Evolutionary conservation across 1,140 invertebrate species (phyloP), one percentile per base, ranked within the genome.

Genomic region (Euglossa dilemma): DNA sequence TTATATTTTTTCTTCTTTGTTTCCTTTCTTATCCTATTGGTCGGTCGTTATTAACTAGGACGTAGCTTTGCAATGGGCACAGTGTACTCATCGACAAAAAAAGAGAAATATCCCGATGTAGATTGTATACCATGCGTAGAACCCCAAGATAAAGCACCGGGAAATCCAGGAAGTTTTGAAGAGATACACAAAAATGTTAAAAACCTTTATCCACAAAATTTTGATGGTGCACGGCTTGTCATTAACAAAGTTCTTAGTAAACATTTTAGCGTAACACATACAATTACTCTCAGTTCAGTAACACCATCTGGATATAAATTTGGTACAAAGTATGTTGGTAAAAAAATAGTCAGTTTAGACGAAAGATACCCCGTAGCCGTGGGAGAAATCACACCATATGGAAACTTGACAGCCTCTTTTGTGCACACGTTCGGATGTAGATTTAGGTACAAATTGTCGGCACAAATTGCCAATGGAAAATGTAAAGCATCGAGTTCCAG

Each of bases 291-390:
- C 91, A 96, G 96, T 79, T 94, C 95, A 0, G 93, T 95, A 2
- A 95, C 95, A 9, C 96, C 96, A 0, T 96, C 96, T 0, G 97
- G 97, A 0, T 98, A 98, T 54, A 95, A 96, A 87, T 98, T 98
- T 94, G 97, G 97, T 54, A 96, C 96, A n/a, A 97, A 96, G 36
- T 98, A 97, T 93, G 95, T 97, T 11, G 97, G 97, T 1, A 94
- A 93, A 1, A 95, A 96, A 85, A 91, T 91, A 85, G 91, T 95
- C n/a, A 93, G 91, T 11, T 91, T 92, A 16, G 92, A 91, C 8
- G 96, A 98, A 94, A 95, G 95, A n/a, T 98, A 96, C 92, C 97
- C 97, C 23, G 93, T 97, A 23, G 89, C 98, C 6, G 91, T 96
- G 8, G 97, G 97, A 14, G 97, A 97, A 80, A 96, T 97, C 54